These are phyloP conservation scores for Hylyphantes graminicola DNA, from an alignment of 1,140 invertebrate genomes.

Conservation along the genomic window DNA sequence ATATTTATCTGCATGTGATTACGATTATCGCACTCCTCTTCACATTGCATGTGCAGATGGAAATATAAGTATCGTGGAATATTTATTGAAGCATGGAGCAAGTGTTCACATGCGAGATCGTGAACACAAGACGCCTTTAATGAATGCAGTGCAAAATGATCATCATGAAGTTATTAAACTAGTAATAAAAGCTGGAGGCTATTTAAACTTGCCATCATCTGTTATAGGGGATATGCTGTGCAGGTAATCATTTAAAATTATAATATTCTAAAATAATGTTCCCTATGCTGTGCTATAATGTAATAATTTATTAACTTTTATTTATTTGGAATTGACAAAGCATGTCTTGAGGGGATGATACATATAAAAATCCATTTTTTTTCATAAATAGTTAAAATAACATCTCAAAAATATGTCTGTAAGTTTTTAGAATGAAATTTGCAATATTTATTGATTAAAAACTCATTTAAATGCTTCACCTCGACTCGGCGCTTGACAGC, in stretches of 20 bases:
- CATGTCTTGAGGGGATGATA: too few relatives aligned
- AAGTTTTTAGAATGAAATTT: too few relatives aligned
- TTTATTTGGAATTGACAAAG: background rate
- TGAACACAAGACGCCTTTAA: conserved; percentile 66
- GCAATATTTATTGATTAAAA: too few relatives aligned
- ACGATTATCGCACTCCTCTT: conserved; percentile 82
- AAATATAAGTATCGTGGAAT: conserved; percentile 76
- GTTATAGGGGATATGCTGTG: conserved; percentile 70
- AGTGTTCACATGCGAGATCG: conserved; percentile 83
- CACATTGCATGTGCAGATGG: conserved; percentile 84
- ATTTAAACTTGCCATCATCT: conserved; percentile 74
- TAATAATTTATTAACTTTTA: background rate
- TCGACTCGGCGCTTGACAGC: too few relatives aligned
- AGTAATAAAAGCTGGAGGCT: conserved; percentile 73
- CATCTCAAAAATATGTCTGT: too few relatives aligned
- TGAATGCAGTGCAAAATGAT: conserved; percentile 65
- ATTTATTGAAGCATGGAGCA: conserved; percentile 82
- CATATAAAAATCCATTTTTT: too few relatives aligned
- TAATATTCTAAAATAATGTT: background rate
- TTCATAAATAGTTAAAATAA: too few relatives aligned
- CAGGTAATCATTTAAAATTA: conserved; percentile 68
- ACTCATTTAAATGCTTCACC: too few relatives aligned
- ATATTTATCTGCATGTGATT: conserved; percentile 80
- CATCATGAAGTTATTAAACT: conserved; percentile 65
- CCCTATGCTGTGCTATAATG: background rate